These are phyloP conservation scores for Pituophis catenifer DNA, from an alignment of 2,113 vertebrate species.

Conservation along the genomic window DNA sequence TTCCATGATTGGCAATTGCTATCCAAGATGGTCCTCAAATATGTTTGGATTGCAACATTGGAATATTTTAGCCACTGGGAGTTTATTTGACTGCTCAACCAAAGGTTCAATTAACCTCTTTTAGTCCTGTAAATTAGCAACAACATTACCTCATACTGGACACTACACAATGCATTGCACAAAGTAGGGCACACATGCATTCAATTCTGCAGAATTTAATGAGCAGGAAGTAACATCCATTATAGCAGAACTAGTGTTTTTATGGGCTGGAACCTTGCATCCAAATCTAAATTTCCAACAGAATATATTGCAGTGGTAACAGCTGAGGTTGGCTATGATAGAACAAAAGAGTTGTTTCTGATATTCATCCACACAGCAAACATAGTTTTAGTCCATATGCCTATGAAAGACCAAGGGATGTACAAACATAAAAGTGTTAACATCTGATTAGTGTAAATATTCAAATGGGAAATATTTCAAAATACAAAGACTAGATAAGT, in stretches of 20 bases:
- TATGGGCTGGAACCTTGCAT: background rate
- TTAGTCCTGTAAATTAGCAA: slow-evolving; percentile 1
- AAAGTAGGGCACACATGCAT: slow-evolving; percentile 7
- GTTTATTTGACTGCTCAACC: slow-evolving; percentile 19
- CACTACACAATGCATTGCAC: background rate
- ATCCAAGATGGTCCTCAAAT: slow-evolving; percentile 54
- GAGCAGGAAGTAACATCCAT: background rate
- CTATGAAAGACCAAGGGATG: background rate
- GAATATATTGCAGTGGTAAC: background rate
- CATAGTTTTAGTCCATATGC: background rate
- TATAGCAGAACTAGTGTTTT: background rate
- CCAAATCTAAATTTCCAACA: background rate
- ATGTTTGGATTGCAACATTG: slow-evolving; percentile 35
- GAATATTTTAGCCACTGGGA: slow-evolving; percentile 6
- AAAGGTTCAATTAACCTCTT: slow-evolving; percentile 5
- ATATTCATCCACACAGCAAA: background rate
- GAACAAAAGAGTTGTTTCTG: background rate
- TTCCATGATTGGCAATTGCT: slow-evolving; percentile 54
- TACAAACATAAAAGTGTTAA: background rate
- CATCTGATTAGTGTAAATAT: background rate
- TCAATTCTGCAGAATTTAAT: background rate
- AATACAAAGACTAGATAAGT: background rate
- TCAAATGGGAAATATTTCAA: background rate
- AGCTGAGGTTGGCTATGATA: background rate
- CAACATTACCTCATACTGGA: slow-evolving; percentile 22